phyloP scores from a whole-genome alignment of 2,113 vertebrate species.

The Rhea americana region DNA sequence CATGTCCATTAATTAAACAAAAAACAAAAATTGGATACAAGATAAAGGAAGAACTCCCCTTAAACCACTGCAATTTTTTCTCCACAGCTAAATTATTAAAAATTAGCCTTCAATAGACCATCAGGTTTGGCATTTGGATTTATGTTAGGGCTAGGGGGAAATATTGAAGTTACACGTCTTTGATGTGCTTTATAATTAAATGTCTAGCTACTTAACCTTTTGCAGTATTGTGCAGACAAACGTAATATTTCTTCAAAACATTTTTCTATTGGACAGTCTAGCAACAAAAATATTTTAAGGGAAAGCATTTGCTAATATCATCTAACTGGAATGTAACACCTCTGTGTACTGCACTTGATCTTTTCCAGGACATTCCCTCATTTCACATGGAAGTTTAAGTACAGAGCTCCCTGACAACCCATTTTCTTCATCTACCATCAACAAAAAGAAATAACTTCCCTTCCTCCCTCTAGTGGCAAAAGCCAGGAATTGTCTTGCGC shows the following conservation, averaged over 20 bases:
- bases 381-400: neutral
- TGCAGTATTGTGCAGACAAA: neutral
- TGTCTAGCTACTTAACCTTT: neutral
- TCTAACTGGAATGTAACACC: neutral
- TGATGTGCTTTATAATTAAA: neutral
- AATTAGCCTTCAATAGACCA: neutral
- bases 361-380: neutral
- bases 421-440: neutral
- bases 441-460: neutral
- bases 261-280: neutral
- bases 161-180: neutral
- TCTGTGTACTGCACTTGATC: neutral
- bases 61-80: neutral
- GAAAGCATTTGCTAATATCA: neutral
- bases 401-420: neutral
- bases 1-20: neutral
- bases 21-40: neutral
- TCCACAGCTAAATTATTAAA: neutral
- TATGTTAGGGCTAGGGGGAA: neutral
- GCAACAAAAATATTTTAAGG: neutral
- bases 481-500: neutral
- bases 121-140: neutral
- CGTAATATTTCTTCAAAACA: neutral
- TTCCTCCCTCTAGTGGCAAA: slow-evolving; percentile 50
- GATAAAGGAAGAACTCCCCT: neutral